Conservation (phyloP, 2,888 invertebrate species). For the Apotomis betuletana region DNA sequence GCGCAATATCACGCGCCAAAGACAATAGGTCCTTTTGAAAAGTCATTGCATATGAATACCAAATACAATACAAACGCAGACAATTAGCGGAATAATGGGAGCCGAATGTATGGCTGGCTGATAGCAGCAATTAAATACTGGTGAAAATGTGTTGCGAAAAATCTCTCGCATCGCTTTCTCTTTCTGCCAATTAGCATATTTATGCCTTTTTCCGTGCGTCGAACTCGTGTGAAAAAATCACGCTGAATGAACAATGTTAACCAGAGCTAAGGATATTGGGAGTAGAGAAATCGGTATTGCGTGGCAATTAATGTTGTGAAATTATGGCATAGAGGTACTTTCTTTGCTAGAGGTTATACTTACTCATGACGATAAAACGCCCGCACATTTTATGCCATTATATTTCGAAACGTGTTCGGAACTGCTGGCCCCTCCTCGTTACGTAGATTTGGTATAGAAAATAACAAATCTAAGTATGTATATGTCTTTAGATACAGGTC, state of each 20-base stretch:
- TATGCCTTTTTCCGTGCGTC: slow-evolving; percentile 14
- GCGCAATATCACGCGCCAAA: slow-evolving; percentile 31
- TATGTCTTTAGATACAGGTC: too few species aligned
- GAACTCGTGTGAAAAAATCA: slow-evolving; percentile 23
- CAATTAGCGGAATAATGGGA: slow-evolving; percentile 45
- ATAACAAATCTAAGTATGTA: too few species aligned
- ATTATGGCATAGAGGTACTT: slow-evolving; percentile 17
- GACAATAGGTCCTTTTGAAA: slow-evolving; percentile 45
- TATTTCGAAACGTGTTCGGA: not conserved
- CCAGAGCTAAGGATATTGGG: slow-evolving; percentile 10
- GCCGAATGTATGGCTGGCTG: slow-evolving; percentile 36
- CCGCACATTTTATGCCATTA: not conserved
- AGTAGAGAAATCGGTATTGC: slow-evolving; percentile 15
- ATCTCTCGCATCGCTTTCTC: slow-evolving; percentile 32
- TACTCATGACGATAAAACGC: slow-evolving; percentile 11
- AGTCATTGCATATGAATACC: slow-evolving; percentile 44
- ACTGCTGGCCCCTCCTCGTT: too few species aligned
- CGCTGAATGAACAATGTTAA: slow-evolving; percentile 28
- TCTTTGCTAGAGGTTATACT: slow-evolving; percentile 1
- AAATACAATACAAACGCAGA: slow-evolving; percentile 43
- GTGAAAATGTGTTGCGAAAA: slow-evolving; percentile 29
- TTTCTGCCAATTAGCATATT: slow-evolving; percentile 35
- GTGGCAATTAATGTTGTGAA: slow-evolving; percentile 14
- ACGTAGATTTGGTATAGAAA: too few species aligned
- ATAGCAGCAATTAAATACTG: slow-evolving; percentile 22